A percentile compares a stretch with the other conserved stretches of the same genome.
Conservation (phyloP, 23 tunicate genomes). For the Styela clava region DNA sequence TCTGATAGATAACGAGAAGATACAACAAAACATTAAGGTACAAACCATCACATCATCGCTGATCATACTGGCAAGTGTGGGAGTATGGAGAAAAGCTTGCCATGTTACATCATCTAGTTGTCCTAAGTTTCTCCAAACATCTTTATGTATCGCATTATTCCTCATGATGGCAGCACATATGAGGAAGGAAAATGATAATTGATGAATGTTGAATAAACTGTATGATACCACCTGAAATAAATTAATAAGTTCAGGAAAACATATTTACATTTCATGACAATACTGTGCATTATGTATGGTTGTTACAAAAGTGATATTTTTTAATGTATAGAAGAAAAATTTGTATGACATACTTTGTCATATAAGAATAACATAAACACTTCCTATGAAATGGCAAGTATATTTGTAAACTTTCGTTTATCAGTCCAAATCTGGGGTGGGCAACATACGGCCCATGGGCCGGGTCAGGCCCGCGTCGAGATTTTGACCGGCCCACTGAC, state of each 20-base stretch:
- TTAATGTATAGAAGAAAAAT: not conserved
- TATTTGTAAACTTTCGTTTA: too few relatives aligned
- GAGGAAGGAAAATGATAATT: slow-evolving; percentile 71
- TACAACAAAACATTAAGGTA: too few relatives aligned
- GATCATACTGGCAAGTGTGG: slow-evolving; percentile 86
- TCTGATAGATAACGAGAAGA: too few relatives aligned
- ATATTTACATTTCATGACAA: too few relatives aligned
- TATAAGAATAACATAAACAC: not conserved
- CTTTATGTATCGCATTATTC: slow-evolving; percentile 62
- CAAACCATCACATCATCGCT: slow-evolving; percentile 64
- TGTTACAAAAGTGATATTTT: too few relatives aligned
- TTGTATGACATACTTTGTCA: not conserved
- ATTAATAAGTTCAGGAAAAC: not conserved
- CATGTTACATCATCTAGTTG: slow-evolving; percentile 67
- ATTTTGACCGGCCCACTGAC: too few relatives aligned
- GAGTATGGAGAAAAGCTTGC: slow-evolving; percentile 81
- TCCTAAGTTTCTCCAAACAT: slow-evolving; percentile 80
- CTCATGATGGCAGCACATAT: slow-evolving; percentile 86
- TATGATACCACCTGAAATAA: slow-evolving; percentile 80
- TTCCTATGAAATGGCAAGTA: too few relatives aligned
- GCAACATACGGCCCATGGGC: too few relatives aligned
- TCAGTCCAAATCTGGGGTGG: too few relatives aligned
- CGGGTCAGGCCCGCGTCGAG: too few relatives aligned
- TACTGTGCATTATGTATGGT: too few relatives aligned
- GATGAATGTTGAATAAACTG: slow-evolving; percentile 76